Conservation (phyloP, 2,888 invertebrate genomes). For the Hanleya hanleyi region DNA sequence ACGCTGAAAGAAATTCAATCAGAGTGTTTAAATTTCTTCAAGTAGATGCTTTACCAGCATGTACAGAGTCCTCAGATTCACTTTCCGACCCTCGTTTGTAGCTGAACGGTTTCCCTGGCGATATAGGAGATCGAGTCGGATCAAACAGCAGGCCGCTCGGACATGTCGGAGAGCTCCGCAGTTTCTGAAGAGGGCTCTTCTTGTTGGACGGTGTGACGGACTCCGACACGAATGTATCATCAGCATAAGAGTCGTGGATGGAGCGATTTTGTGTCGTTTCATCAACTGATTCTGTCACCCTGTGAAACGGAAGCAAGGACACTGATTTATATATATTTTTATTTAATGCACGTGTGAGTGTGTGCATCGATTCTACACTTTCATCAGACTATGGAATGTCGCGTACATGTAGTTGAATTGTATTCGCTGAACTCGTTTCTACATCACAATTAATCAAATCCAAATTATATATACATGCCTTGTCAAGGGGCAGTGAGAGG, state of each 20-base stretch:
- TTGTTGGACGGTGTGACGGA: neutral
- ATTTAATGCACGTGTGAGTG: too few relatives aligned
- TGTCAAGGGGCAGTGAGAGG: too few relatives aligned
- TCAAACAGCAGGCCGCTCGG: slow-evolving; percentile 27
- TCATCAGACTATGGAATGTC: too few relatives aligned
- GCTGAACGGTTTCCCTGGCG: slow-evolving; percentile 32
- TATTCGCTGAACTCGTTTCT: too few relatives aligned
- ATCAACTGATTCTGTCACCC: neutral
- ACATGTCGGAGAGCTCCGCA: slow-evolving; percentile 36
- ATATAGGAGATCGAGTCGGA: slow-evolving; percentile 25
- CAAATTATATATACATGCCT: too few relatives aligned
- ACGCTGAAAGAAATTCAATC: too few relatives aligned
- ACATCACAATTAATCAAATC: too few relatives aligned
- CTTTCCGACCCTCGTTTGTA: slow-evolving; percentile 58
- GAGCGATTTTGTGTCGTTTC: neutral
- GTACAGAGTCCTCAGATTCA: slow-evolving; percentile 63
- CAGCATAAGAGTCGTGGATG: slow-evolving; percentile 3
- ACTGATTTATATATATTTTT: too few relatives aligned
- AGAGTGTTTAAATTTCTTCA: too few relatives aligned
- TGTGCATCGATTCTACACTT: too few relatives aligned
- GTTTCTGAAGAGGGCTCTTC: slow-evolving; percentile 39
- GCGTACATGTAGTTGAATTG: too few relatives aligned
- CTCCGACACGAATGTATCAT: slow-evolving; percentile 21
- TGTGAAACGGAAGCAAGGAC: neutral
- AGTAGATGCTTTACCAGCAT: neutral